Conservation (phyloP, 2,888 invertebrate genomes). For the Harmothoe impar region DNA sequence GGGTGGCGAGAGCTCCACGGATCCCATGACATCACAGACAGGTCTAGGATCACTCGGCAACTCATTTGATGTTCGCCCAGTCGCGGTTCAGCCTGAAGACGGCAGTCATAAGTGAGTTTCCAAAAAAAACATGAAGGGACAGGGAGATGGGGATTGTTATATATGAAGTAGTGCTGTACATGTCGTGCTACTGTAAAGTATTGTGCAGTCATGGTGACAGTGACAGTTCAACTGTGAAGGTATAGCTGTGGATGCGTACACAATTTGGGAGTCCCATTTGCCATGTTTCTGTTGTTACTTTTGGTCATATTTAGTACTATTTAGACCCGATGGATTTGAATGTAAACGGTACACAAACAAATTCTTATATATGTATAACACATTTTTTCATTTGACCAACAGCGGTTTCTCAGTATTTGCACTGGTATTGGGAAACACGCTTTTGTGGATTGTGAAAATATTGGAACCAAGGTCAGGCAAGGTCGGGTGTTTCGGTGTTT, state of each 20-base stretch:
- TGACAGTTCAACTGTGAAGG: neutral
- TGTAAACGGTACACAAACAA: too few species aligned
- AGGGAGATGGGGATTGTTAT: too few species aligned
- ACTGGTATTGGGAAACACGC: too few species aligned
- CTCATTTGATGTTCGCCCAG: constrained; percentile 34
- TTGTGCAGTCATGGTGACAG: neutral
- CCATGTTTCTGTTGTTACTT: neutral
- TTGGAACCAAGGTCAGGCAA: too few species aligned
- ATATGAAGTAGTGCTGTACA: neutral
- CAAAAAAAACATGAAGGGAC: neutral
- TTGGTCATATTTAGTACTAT: neutral
- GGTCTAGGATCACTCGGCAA: neutral
- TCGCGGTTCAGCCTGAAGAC: constrained; percentile 85
- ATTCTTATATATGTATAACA: too few species aligned
- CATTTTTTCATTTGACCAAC: too few species aligned
- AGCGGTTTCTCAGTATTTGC: too few species aligned
- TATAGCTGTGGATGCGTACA: neutral
- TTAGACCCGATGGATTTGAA: too few species aligned
- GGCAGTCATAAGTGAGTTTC: constrained; percentile 92
- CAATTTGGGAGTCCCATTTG: neutral
- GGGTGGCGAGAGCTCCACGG: constrained; percentile 85
- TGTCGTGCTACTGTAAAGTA: neutral
- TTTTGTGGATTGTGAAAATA: too few species aligned
- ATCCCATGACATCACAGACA: neutral
- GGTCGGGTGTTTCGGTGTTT: too few species aligned